Conservation (phyloP, 2,888 invertebrate genomes). For the Ochropacha duplaris region DNA sequence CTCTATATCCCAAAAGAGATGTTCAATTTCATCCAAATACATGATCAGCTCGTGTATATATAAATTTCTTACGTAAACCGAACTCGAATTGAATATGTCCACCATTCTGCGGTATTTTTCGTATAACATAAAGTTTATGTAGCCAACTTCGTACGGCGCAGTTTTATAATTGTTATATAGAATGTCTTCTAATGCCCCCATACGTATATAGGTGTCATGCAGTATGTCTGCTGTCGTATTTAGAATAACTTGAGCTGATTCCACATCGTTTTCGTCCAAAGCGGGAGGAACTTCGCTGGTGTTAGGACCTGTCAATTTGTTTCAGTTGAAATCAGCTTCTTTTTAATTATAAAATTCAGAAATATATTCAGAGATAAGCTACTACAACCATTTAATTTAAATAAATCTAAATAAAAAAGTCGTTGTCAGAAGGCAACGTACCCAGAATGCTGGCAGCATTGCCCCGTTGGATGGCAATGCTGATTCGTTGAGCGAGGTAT, state of each 20-base stretch:
- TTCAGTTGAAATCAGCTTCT: no score
- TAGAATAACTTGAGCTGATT: neutral
- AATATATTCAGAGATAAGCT: no score
- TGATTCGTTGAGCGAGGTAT: no score
- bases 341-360: no score
- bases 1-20: conserved; percentile 34
- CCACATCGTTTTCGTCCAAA: neutral
- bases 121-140: neutral
- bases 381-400: no score
- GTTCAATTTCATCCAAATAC: conserved; percentile 23
- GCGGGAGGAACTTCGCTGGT: neutral
- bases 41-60: neutral
- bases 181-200: neutral
- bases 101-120: conserved; percentile 1
- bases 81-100: neutral
- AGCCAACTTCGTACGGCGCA: neutral
- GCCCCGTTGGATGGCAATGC: no score
- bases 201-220: neutral
- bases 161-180: neutral
- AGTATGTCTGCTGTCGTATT: neutral
- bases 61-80: neutral
- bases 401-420: no score
- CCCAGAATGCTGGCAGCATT: no score
- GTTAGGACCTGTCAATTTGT: neutral
- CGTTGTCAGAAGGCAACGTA: no score